Evolutionary conservation across 2,113 vertebrate genomes (phyloP).

Genomic region (Crotalus horridus): DNA sequence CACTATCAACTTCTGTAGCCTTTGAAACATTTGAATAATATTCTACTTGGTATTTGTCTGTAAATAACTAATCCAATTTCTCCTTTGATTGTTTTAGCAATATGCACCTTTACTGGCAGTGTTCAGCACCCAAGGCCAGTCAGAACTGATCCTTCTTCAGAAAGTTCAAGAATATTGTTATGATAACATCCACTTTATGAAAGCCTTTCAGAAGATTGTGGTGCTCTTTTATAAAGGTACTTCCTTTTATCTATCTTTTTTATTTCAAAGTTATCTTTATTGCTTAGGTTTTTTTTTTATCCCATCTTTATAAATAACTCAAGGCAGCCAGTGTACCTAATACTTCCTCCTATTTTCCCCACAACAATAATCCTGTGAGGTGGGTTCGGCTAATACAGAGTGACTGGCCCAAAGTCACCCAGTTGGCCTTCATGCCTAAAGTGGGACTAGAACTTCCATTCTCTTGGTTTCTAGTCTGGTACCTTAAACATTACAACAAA

Average conservation of each 20-base stretch:
- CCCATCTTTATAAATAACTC: neutral
- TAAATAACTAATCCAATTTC: neutral
- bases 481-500: too few species aligned
- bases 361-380: neutral
- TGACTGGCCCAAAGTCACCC: neutral
- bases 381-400: neutral
- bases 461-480: too few species aligned
- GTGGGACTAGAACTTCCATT: too few species aligned
- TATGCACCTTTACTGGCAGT: constrained; percentile 87
- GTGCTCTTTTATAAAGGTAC: constrained; percentile 94
- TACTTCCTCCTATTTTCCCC: neutral
- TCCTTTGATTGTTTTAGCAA: constrained; percentile 69
- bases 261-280: neutral
- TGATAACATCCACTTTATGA: constrained; percentile 95
- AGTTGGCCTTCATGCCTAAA: neutral
- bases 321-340: neutral
- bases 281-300: neutral
- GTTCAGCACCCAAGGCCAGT: constrained; percentile 90
- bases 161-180: constrained; percentile 94
- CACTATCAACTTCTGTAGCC: neutral
- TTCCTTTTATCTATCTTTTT: neutral
- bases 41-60: neutral
- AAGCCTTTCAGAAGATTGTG: constrained; percentile 94
- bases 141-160: constrained; percentile 84
- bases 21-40: neutral